These are phyloP conservation scores for Cynaeus angustus DNA, from an alignment of 2,888 invertebrate species.

Conservation along the genomic window DNA sequence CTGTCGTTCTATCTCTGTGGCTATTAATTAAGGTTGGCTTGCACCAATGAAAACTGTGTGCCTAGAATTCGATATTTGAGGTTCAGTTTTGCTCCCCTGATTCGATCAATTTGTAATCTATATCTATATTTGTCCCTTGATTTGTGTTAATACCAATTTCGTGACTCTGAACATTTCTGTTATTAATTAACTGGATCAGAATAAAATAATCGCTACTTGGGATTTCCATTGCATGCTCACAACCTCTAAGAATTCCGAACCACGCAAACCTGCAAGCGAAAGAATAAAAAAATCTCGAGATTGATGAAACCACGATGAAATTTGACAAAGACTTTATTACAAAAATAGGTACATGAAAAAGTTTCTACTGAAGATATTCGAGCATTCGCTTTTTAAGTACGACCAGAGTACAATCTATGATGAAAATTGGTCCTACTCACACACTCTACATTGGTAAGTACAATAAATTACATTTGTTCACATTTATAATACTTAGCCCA, in stretches of 20 bases:
- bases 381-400: conserved; percentile 45
- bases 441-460: conserved; percentile 39
- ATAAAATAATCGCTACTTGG: too few relatives aligned
- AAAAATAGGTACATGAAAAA: conserved; percentile 48
- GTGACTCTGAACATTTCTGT: too few relatives aligned
- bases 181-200: too few relatives aligned
- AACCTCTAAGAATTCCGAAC: too few relatives aligned
- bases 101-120: too few relatives aligned
- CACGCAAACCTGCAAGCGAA: neutral
- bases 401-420: conserved; percentile 29
- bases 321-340: conserved; percentile 38
- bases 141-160: too few relatives aligned
- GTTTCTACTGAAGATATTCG: conserved; percentile 29
- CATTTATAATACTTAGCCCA: conserved; percentile 49
- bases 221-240: too few relatives aligned
- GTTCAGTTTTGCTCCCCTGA: too few relatives aligned
- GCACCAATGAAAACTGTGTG: too few relatives aligned
- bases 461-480: conserved; percentile 52
- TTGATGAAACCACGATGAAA: neutral
- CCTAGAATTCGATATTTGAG: too few relatives aligned
- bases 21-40: too few relatives aligned
- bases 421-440: conserved; percentile 54
- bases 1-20: neutral
- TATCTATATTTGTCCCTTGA: too few relatives aligned
- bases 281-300: neutral